These are phyloP conservation scores for Hyperoplus lanceolatus DNA, from an alignment of 2,797 vertebrate genomes.

Conservation along the genomic window DNA sequence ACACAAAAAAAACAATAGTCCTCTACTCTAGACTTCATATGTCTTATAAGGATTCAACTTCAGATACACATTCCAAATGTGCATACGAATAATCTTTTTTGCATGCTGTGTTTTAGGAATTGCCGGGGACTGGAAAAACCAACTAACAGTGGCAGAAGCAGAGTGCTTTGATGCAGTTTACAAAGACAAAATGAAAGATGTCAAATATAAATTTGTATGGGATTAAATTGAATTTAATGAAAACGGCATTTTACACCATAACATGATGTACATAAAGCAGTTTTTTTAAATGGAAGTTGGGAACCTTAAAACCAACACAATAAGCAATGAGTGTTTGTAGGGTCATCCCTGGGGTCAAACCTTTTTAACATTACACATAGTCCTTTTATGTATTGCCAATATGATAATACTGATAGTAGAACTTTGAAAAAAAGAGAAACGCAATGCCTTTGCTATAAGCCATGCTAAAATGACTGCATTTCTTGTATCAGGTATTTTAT, in stretches of 20 bases:
- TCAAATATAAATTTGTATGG: constrained; percentile 79
- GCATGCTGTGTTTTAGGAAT: constrained; percentile 74
- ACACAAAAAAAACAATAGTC: too few relatives aligned
- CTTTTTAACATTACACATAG: too few relatives aligned
- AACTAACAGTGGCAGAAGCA: constrained; percentile 68
- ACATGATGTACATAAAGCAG: not conserved
- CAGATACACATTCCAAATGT: not conserved
- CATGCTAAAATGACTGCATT: too few relatives aligned
- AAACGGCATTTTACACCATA: not conserved
- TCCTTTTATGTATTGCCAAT: too few relatives aligned
- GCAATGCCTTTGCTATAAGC: too few relatives aligned
- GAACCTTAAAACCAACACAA: too few relatives aligned
- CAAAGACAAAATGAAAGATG: constrained; percentile 78
- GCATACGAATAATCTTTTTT: not conserved
- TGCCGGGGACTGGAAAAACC: constrained; percentile 84
- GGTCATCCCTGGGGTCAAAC: not conserved
- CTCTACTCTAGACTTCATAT: too few relatives aligned
- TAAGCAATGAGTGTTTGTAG: too few relatives aligned
- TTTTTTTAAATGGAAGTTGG: too few relatives aligned
- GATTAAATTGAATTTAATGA: constrained; percentile 45
- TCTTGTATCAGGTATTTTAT: too few relatives aligned
- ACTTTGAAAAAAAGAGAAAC: too few relatives aligned
- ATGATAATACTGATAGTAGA: too few relatives aligned
- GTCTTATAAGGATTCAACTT: not conserved
- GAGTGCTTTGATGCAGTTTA: constrained; percentile 77